A percentile compares a stretch with the other conserved stretches of the same genome.
These are phyloP conservation scores for Actinostola sp. DNA, from an alignment of 92 coral and sea anemone genomes.

Conservation along the genomic window DNA sequence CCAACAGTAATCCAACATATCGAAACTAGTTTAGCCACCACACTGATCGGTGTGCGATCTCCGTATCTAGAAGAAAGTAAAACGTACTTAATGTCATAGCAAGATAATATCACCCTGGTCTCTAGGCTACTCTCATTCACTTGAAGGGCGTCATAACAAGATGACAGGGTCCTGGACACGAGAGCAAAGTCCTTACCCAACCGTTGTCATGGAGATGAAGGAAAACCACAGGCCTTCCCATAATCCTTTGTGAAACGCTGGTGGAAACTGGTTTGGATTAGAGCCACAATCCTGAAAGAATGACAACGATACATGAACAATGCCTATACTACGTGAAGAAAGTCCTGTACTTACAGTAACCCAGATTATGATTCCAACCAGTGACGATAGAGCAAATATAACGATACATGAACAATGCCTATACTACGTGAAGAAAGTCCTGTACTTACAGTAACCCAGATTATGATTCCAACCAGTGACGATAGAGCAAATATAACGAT, in stretches of 20 bases:
- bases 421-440: too few relatives aligned
- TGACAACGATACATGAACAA: background rate
- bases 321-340: background rate
- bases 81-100: too few relatives aligned
- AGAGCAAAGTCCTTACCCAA: slow-evolving; percentile 44
- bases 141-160: too few relatives aligned
- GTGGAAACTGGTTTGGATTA: slow-evolving; percentile 35
- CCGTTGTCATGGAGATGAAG: slow-evolving; percentile 60
- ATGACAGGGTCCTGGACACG: background rate
- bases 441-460: too few relatives aligned
- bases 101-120: too few relatives aligned
- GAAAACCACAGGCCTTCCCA: slow-evolving; percentile 59
- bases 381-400: slow-evolving; percentile 24
- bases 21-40: slow-evolving; percentile 20
- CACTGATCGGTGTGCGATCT: slow-evolving; percentile 25
- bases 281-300: slow-evolving; percentile 31
- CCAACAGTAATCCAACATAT: slow-evolving; percentile 40
- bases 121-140: too few relatives aligned
- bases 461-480: too few relatives aligned
- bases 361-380: slow-evolving; percentile 73
- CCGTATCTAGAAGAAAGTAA: slow-evolving; percentile 43
- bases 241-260: slow-evolving; percentile 29
- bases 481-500: too few relatives aligned
- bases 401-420: too few relatives aligned
- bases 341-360: slow-evolving; percentile 8